Evolutionary conservation across 2,797 vertebrate species (phyloP), one percentile per base, ranked within the genome.

Genomic region (Hippopotamyrus pictus): DNA sequence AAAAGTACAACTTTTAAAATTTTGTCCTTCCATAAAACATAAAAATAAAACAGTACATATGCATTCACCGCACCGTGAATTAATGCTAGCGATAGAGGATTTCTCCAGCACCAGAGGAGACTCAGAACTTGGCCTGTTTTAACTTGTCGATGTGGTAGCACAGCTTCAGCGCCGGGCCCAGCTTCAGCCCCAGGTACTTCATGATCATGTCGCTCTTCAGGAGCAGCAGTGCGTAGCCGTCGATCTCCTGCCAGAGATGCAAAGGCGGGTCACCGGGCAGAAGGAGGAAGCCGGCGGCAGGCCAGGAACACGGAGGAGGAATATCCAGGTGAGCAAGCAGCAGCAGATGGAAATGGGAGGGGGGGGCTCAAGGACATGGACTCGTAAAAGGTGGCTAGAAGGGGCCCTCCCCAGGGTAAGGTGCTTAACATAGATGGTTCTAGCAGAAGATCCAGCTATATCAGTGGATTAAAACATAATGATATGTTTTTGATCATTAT

Each of bases 201-300:
- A 99, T 99, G 94, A 99, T 96, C 98, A 98, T 97, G 93, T 99
- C 98, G 3, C 98, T 99, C 94, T 97, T 99, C 94, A 99, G 95
- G 93, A 99, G 92, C 87, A 99, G 91, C 90, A 99, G 94, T 88
- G 98, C 98, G 41, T 98, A 97, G 89, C 98, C 98, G 3, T 99
- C 98, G 89, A 98, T 99, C 94, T 99, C 98, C 98, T 99, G 93
- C 62, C 48, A 69, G 19, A 22, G 44, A 46, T 6, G 33, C 25
- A 57, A 41, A 59, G 50, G 85, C 7, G 12, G 33, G 85, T 87
- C 48, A 87, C 25, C 17, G 3, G 33, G 37, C 5, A 50, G 37
- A 29, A 44, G 12, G 44, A 33, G 22, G 9, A 25, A 33, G 46
- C 4, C 22, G 4, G 59, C 69, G 5, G 44, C 53, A 79, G 88